A percentile compares a stretch with the other conserved stretches of the same genome.
Evolutionary conservation across 2,888 invertebrate genomes (phyloP).

Genomic region (Resseliella maxima): DNA sequence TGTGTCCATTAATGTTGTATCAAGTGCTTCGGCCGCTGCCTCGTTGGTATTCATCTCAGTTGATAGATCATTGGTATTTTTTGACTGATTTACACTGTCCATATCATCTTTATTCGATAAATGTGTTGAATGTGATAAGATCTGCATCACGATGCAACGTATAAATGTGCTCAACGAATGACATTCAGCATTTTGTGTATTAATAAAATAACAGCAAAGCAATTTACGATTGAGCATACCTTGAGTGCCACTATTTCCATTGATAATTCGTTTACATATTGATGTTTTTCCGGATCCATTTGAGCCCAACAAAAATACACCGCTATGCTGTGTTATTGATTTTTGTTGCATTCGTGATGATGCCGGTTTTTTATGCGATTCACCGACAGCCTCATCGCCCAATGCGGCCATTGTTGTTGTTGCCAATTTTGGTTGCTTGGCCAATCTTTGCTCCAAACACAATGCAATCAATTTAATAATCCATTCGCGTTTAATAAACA

Average conservation of each 20-base stretch:
- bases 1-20: slow-evolving; percentile 30
- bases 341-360: slow-evolving; percentile 47
- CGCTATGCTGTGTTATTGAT: slow-evolving; percentile 70
- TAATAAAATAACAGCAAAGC: slow-evolving; percentile 88
- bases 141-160: slow-evolving; percentile 84
- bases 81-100: slow-evolving; percentile 62
- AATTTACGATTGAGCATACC: slow-evolving; percentile 76
- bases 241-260: slow-evolving; percentile 67
- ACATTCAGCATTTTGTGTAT: slow-evolving; percentile 86
- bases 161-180: slow-evolving; percentile 88
- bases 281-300: slow-evolving; percentile 96
- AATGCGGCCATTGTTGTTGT: slow-evolving; percentile 57
- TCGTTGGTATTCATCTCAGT: not conserved
- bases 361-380: slow-evolving; percentile 36
- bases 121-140: slow-evolving; percentile 76
- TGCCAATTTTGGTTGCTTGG: slow-evolving; percentile 49
- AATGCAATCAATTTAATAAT: slow-evolving; percentile 93
- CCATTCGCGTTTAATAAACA: slow-evolving; percentile 82
- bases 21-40: not conserved
- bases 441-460: slow-evolving; percentile 83
- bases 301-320: slow-evolving; percentile 88
- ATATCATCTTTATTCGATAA: slow-evolving; percentile 64
- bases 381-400: slow-evolving; percentile 57
- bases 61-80: slow-evolving; percentile 56
- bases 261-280: slow-evolving; percentile 77